These are phyloP conservation scores for Antennarius maculatus DNA, from an alignment of 2,797 vertebrate genomes.

Conservation along the genomic window DNA sequence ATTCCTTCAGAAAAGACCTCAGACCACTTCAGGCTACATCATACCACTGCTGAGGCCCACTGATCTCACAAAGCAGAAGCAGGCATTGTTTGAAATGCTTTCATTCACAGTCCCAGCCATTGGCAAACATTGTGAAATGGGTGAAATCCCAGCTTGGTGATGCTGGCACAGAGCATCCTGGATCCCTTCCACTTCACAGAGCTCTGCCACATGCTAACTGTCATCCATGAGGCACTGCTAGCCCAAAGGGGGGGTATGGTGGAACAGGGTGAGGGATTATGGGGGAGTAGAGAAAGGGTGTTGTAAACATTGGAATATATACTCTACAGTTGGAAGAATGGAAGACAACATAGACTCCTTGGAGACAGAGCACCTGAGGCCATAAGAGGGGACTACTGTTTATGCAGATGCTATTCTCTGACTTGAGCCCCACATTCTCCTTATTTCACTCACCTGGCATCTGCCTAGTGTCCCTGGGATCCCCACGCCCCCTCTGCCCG, in stretches of 20 bases:
- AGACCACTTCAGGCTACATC: slow-evolving; percentile 59
- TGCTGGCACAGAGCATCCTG: slow-evolving; percentile 78
- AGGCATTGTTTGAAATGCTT: slow-evolving; percentile 74
- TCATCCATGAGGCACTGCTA: slow-evolving; percentile 73
- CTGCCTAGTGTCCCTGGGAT: slow-evolving; percentile 68
- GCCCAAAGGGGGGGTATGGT: slow-evolving; percentile 68
- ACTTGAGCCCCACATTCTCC: slow-evolving; percentile 51
- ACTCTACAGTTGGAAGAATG: slow-evolving; percentile 47
- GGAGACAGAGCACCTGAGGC: slow-evolving; percentile 68
- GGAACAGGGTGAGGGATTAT: slow-evolving; percentile 22
- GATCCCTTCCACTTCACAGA: slow-evolving; percentile 80
- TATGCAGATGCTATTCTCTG: slow-evolving; percentile 66
- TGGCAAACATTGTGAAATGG: slow-evolving; percentile 73
- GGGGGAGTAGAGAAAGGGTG: slow-evolving; percentile 19
- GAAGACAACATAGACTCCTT: slow-evolving; percentile 41
- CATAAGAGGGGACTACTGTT: slow-evolving; percentile 78
- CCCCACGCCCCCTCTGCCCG: slow-evolving; percentile 9
- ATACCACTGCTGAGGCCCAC: slow-evolving; percentile 45
- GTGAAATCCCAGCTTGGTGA: slow-evolving; percentile 77
- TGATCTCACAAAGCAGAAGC: slow-evolving; percentile 60
- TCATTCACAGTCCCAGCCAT: slow-evolving; percentile 70
- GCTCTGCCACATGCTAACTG: slow-evolving; percentile 83
- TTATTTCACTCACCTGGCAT: slow-evolving; percentile 71
- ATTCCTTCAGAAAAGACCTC: slow-evolving; percentile 57
- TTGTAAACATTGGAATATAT: slow-evolving; percentile 58